Evolutionary conservation across 2,113 vertebrate species (phyloP).

Genomic region (Peromyscus maniculatus): DNA sequence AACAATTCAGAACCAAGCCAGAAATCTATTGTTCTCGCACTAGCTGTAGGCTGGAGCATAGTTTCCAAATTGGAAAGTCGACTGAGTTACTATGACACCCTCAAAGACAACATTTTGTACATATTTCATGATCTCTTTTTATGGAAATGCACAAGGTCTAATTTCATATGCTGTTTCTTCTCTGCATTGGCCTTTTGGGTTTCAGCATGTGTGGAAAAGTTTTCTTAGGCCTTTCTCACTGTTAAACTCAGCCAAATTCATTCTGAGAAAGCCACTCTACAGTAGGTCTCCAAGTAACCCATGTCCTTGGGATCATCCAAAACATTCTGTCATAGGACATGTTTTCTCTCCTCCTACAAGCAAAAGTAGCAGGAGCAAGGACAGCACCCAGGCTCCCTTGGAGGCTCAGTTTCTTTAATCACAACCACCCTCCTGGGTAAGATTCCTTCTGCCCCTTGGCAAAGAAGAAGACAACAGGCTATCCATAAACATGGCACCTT

Average conservation of each 20-base stretch:
- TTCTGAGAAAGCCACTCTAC: not conserved
- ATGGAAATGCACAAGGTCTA: slow-evolving; percentile 63
- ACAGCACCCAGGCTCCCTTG: not conserved
- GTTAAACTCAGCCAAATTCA: slow-evolving; percentile 49
- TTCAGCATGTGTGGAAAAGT: slow-evolving; percentile 37
- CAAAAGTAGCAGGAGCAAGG: not conserved
- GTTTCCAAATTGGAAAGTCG: slow-evolving; percentile 55
- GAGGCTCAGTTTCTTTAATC: not conserved
- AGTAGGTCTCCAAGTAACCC: not conserved
- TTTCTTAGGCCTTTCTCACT: slow-evolving; percentile 60
- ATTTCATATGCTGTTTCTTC: slow-evolving; percentile 54
- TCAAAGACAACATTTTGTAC: slow-evolving; percentile 60
- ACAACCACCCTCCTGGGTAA: not conserved
- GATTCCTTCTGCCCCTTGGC: not conserved
- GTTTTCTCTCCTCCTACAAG: not conserved
- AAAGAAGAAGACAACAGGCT: not conserved
- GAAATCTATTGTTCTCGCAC: not conserved
- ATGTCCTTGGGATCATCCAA: slow-evolving; percentile 44
- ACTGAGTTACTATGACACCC: slow-evolving; percentile 29
- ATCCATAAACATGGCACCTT: not conserved
- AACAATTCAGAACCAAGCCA: slow-evolving; percentile 4
- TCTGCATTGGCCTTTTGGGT: slow-evolving; percentile 63
- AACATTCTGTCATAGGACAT: not conserved
- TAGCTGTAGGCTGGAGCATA: not conserved
- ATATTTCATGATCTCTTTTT: slow-evolving; percentile 70